Base-by-base conservation (phyloP, 1,140 invertebrate genomes). In the Drosophila saltans region DNA sequence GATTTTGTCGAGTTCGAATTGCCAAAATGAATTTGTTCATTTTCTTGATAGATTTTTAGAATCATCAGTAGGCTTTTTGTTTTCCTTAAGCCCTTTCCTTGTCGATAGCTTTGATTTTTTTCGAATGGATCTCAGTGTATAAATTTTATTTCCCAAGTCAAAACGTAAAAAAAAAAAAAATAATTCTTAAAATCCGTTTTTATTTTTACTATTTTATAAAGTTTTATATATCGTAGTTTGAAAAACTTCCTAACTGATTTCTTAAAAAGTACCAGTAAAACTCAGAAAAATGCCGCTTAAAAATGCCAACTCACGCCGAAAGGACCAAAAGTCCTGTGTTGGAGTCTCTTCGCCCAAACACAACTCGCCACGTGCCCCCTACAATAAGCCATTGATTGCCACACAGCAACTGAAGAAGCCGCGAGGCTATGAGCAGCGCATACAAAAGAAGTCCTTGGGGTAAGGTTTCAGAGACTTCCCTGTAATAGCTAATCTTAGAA, bases 301-400 rank as follows among this genome's bases (percentile, higher is more conserved):
- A 24, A 80, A 72, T 70, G 80, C 84, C 11, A 68, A 77, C 7
- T 80, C 89, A 57, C 84, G 83, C n/a, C 33, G 59, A 6, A 63
- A 33, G 1, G 71, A 74, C 5, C 4, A 39, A 1, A 58, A 40
- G 3, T 16, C 52, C 6, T 48, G 58, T n/a, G 33, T 57, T n/a
- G 28, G 43, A 10, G 40, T 57, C 0, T 9, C 33, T 10, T 58
- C 55, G 8, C 52, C 67, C 3, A 77, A 59, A 16, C 67, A 64
- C 33, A 48, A 48, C n/a, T 76, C 76, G 0, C 84, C 83, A 2
- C 60, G 84, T n/a, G 39, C 80, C 0, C 30, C 71, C 0, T 89
- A 83, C 28, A 71, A 60, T 30, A 86, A 86, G 36, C 7, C 61
- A 0, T 26, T 56, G 0, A 48, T 88, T 0, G 40, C 61, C 1